Base-by-base conservation (phyloP, 2,113 vertebrate genomes). In the Cyprinodon brontotheroides region DNA sequence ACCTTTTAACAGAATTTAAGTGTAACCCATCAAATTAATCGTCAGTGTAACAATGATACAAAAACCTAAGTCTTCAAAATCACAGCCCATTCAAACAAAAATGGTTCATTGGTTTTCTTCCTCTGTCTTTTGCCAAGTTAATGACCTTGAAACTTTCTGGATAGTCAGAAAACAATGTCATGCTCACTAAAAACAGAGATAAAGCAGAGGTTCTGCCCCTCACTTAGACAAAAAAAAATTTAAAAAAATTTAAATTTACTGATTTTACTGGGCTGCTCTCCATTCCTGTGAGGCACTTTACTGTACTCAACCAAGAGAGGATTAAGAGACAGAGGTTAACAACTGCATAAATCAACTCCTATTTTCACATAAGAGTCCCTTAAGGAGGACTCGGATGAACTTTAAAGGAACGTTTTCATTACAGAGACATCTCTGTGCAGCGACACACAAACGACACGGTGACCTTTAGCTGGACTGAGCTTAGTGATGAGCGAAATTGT, bases 401-500 rank as follows among this genome's bases (percentile, higher is more conserved):
- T 41, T 69, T 48, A 61, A 45, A 11, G 64, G 62, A 78, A 38
- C 1, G 1, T 47, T 81, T 84, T 76, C 68, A 85, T 82, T 59
- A 66, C 68, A 53, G 41, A 38, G 53, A 63, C 48, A 69, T 81
- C 66, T 69, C 57, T 0, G 48, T 79, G 75, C 50, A 3, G 36
- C 61, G 61, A 22, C 43, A 43, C 66, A 69, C 73, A 68, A 81
- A 87, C 76, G 72, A 82, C 81, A 65, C 65, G 12, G 38, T 72
- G 86, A 89, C 88, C 84, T 91, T 84, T 74, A 72, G 68, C 61
- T 82, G 80, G 83, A 72, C 75, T 77, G 61, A 14, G 61, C 78
- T 71, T 57, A 61, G 78, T 81, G 79, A 79, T 83, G 61, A 77
- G 78, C 81, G 75, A 77, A 82, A 83, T 50, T 41, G 75, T 65